Conservation (phyloP, 2,113 vertebrate genomes). For the Leucosticte australis region DNA sequence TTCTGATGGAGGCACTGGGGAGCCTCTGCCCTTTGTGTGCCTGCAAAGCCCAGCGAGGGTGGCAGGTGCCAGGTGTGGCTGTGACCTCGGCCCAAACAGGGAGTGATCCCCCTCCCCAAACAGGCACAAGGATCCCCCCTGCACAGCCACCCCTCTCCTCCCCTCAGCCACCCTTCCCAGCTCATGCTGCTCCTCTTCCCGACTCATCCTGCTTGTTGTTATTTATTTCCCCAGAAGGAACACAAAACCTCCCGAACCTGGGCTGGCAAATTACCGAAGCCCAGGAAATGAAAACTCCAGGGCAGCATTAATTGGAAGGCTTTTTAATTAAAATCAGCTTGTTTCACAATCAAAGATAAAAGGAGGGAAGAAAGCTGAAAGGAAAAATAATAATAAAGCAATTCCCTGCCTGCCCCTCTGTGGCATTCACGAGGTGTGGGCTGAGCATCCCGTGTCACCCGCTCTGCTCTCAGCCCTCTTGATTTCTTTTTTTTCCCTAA, state of each 20-base stretch:
- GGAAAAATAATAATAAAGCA: slow-evolving; percentile 20
- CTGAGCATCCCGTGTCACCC: neutral
- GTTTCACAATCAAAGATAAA: slow-evolving; percentile 63
- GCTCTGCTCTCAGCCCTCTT: neutral
- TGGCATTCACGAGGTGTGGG: slow-evolving; percentile 39
- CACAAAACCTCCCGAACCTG: slow-evolving; percentile 35
- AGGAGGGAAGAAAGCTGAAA: slow-evolving; percentile 47
- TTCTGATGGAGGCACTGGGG: neutral
- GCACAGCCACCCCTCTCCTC: neutral
- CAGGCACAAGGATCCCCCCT: neutral
- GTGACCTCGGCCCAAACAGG: neutral
- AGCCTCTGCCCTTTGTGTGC: neutral
- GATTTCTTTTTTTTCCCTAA: neutral
- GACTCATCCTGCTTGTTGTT: neutral
- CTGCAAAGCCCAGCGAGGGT: neutral
- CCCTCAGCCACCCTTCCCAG: neutral
- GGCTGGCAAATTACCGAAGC: slow-evolving; percentile 40
- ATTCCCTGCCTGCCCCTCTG: slow-evolving; percentile 30
- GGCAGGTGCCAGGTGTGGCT: neutral
- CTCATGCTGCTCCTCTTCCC: neutral
- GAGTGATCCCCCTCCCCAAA: neutral
- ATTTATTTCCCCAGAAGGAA: slow-evolving; percentile 21
- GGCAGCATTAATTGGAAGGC: slow-evolving; percentile 67
- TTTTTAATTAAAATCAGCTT: slow-evolving; percentile 71
- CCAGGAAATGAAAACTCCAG: slow-evolving; percentile 67